Evolutionary conservation across 1,140 invertebrate genomes (phyloP).

Genomic region (Drosophila nasuta): DNA sequence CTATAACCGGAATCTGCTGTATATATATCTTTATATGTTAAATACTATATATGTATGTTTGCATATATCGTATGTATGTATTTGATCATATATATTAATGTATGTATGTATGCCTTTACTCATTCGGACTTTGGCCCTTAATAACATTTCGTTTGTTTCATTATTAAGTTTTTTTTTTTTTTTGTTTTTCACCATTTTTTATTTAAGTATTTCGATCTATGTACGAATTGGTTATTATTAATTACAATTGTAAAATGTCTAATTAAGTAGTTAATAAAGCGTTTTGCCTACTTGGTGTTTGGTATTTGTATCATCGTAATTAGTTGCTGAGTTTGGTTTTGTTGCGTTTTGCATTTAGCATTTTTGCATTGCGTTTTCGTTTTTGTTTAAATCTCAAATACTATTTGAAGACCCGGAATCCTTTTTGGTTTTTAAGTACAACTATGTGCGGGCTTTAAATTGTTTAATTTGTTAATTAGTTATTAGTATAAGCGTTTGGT

Average conservation of each 20-base stretch:
- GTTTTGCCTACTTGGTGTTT: conserved; percentile 50
- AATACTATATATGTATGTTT: conserved; percentile 1
- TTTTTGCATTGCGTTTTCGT: background rate
- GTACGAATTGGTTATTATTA: conserved; percentile 14
- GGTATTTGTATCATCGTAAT: conserved; percentile 24
- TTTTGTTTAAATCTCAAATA: conserved; percentile 15
- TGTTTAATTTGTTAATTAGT: conserved; percentile 18
- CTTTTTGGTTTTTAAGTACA: conserved; percentile 11
- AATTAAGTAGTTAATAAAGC: conserved; percentile 37
- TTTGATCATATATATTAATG: background rate
- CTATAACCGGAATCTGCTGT: background rate
- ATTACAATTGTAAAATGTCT: conserved; percentile 39
- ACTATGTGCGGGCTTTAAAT: conserved; percentile 8
- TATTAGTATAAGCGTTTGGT: conserved; percentile 34
- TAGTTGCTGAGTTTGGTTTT: conserved; percentile 46
- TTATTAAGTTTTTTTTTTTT: background rate
- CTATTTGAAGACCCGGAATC: conserved; percentile 11
- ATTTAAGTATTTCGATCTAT: background rate
- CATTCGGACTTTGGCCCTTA: background rate
- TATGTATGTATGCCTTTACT: conserved; percentile 13
- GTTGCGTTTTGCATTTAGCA: conserved; percentile 19
- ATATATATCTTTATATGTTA: background rate
- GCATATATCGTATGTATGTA: background rate
- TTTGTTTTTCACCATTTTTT: conserved; percentile 1
- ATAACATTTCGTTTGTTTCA: conserved; percentile 11